These are phyloP conservation scores for Gobio occitaniae DNA, from an alignment of 2,797 vertebrate species.

Conservation along the genomic window DNA sequence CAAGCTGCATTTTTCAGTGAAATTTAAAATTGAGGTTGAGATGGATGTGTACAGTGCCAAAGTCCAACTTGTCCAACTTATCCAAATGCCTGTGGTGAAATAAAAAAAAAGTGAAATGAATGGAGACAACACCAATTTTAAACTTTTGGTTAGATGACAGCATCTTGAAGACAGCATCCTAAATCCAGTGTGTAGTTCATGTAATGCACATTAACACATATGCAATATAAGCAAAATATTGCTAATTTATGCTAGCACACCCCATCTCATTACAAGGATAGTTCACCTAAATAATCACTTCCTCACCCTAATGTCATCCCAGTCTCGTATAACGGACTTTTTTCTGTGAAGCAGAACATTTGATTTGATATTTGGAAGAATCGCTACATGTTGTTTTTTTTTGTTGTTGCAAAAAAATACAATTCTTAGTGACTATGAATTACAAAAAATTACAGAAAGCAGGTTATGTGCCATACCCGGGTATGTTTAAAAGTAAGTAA, in stretches of 20 bases:
- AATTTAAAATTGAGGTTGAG: slow-evolving; percentile 11
- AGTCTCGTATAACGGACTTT: neutral
- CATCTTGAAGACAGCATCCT: neutral
- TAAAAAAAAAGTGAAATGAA: neutral
- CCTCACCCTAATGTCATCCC: neutral
- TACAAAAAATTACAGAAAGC: too few species aligned
- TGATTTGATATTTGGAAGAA: neutral
- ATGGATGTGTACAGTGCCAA: slow-evolving; percentile 31
- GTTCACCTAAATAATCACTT: neutral
- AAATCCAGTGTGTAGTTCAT: neutral
- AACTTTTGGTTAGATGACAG: slow-evolving; percentile 10
- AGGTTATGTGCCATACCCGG: too few species aligned
- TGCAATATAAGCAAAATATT: neutral
- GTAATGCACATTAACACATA: neutral
- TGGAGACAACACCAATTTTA: neutral
- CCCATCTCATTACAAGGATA: neutral
- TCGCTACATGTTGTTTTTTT: neutral
- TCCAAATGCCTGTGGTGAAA: slow-evolving; percentile 37
- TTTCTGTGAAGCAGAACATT: neutral
- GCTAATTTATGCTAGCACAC: neutral
- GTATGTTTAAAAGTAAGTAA: too few species aligned
- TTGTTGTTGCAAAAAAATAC: too few species aligned
- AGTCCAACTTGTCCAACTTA: slow-evolving; percentile 21
- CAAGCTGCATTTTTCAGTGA: neutral
- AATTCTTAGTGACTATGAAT: neutral